A percentile compares a stretch with the other conserved stretches of the same genome.
phyloP scores from a whole-genome alignment of 2,888 invertebrate genomes.

The Baronia brevicornis region DNA sequence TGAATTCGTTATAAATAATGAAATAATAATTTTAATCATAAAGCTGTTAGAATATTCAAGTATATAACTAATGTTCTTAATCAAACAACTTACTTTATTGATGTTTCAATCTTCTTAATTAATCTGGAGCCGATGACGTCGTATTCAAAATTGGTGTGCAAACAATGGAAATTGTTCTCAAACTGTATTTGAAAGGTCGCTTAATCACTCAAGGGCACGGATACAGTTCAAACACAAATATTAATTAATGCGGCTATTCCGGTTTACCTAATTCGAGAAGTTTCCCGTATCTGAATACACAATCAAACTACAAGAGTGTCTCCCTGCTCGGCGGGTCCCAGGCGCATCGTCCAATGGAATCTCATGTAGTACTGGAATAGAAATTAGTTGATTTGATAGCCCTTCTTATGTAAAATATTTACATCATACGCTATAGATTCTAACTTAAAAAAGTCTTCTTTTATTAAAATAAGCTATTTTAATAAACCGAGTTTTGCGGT shows the following conservation, averaged over 20 bases:
- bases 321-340: slow-evolving; percentile 18
- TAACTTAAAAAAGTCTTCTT: too few relatives aligned
- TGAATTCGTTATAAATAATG: too few relatives aligned
- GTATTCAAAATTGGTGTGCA: slow-evolving; percentile 41
- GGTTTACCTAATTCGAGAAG: slow-evolving; percentile 66
- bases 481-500: too few relatives aligned
- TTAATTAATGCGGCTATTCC: slow-evolving; percentile 69
- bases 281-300: slow-evolving; percentile 67
- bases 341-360: slow-evolving; percentile 10
- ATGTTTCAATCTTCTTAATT: slow-evolving; percentile 30
- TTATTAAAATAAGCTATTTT: too few relatives aligned
- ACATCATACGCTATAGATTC: too few relatives aligned
- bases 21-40: too few relatives aligned
- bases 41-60: too few relatives aligned
- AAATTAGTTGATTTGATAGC: too few relatives aligned
- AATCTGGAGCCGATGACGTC: slow-evolving; percentile 30
- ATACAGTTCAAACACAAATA: slow-evolving; percentile 70
- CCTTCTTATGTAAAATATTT: too few relatives aligned
- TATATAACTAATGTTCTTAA: slow-evolving; percentile 3
- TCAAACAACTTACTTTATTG: slow-evolving; percentile 18
- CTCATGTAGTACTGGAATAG: too few relatives aligned
- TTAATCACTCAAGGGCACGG: slow-evolving; percentile 67
- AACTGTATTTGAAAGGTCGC: slow-evolving; percentile 62
- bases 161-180: slow-evolving; percentile 56
- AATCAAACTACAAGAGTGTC: slow-evolving; percentile 60